These are phyloP conservation scores for Epiblema foenella DNA, from an alignment of 2,888 invertebrate species.

Conservation along the genomic window DNA sequence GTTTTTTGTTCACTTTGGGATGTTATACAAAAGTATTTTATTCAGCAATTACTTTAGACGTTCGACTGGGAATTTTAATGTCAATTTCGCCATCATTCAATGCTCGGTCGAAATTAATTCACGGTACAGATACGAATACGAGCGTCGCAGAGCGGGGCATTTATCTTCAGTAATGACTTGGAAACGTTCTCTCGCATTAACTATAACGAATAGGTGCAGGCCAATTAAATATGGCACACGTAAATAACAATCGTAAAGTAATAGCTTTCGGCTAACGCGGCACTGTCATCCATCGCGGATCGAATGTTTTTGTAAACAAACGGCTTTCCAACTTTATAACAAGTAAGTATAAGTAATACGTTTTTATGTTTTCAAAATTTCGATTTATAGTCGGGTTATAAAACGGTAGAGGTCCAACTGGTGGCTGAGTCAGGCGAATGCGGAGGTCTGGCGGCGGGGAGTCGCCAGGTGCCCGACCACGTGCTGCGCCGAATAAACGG, in stretches of 20 bases:
- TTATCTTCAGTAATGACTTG: slow-evolving; percentile 78
- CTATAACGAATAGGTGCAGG: slow-evolving; percentile 71
- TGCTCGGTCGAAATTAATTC: slow-evolving; percentile 80
- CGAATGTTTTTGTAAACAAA: slow-evolving; percentile 33
- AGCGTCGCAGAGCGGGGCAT: slow-evolving; percentile 63
- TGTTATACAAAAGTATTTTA: slow-evolving; percentile 83
- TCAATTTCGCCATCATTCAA: slow-evolving; percentile 83
- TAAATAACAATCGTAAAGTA: slow-evolving; percentile 69
- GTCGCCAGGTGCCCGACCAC: slow-evolving; percentile 70
- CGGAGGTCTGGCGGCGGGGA: slow-evolving; percentile 60
- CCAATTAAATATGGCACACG: slow-evolving; percentile 76
- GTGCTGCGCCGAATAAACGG: slow-evolving; percentile 63
- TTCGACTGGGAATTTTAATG: slow-evolving; percentile 81
- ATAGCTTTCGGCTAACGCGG: slow-evolving; percentile 65
- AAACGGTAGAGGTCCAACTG: slow-evolving; percentile 50
- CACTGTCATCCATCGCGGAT: slow-evolving; percentile 38
- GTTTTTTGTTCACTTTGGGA: slow-evolving; percentile 80
- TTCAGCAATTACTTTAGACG: slow-evolving; percentile 84
- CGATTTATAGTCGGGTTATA: slow-evolving; percentile 53
- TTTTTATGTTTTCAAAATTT: slow-evolving; percentile 25
- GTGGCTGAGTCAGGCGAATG: slow-evolving; percentile 51
- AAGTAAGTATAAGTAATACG: slow-evolving; percentile 3
- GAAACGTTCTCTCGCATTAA: slow-evolving; percentile 71
- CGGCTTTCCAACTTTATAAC: slow-evolving; percentile 28
- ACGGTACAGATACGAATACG: slow-evolving; percentile 65